Base-by-base conservation (phyloP, 2,888 invertebrate genomes). In the Lasioglossum marginatum region DNA sequence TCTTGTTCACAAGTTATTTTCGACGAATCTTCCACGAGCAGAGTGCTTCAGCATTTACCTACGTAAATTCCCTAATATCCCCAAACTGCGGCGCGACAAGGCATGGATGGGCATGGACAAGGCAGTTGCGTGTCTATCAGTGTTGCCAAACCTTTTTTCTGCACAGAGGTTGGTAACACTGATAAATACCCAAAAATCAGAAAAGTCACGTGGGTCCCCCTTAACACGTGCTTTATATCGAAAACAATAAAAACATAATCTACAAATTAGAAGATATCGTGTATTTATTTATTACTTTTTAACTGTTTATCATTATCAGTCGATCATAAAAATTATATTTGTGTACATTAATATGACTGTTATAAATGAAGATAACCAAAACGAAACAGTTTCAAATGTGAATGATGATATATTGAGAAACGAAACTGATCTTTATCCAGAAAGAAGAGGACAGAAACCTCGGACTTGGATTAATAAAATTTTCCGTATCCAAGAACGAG, bases 371-470 rank as follows among this genome's bases (percentile, higher is more conserved):
- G 12, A 52, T 71, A 63, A n/a, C 34, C 19, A 45, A 12, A 14
- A 71, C 2, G 12, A 71, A 19, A 12, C 75, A 71, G 2, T 34
- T 43, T 4, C 60, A 34, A 27, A 27, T 23, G 6, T 23, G 40
- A 1, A 12, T 48, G 27, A 74, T 40, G 34, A 77, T 68, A 16
- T 1, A 10, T 19, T 40, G n/a, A 14, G 4, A 23, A 63, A 48
- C 40, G 31, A 77, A 8, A 52, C 40, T 52, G 94, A 98, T 95
- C 96, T 98, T 85, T 98, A 98, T 94, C 98, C 98, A 0, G 98
- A 98, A 94, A 96, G 98, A 91, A 96, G 97, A 92, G 97, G 97
- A 0, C 95, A 94, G 37, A 95, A 96, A 57, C 96, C 96, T 90
- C 96, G 96, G 0, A 96, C 95, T 92, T 95, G 97, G 94, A 93